Evolutionary conservation across 2,113 vertebrate genomes (phyloP).

Genomic region (Poeciliopsis prolifica): DNA sequence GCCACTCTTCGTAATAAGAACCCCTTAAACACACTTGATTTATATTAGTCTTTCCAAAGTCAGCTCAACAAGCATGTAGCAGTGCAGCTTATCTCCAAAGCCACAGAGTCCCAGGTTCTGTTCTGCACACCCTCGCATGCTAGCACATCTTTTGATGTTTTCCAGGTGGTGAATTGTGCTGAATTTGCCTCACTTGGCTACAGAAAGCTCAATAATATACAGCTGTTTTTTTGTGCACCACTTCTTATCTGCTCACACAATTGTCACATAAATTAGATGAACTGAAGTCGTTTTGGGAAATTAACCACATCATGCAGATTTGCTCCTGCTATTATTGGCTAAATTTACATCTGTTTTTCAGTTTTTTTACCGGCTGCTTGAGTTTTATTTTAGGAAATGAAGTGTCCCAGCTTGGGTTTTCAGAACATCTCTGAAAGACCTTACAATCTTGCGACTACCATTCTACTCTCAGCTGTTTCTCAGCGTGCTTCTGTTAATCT

Average conservation of each 20-base stretch:
- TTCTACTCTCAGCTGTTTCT: background rate
- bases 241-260: constrained; percentile 63
- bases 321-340: constrained; percentile 32
- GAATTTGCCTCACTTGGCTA: constrained; percentile 47
- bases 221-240: constrained; percentile 35
- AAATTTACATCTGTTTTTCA: constrained; percentile 45
- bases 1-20: constrained; percentile 16
- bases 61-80: constrained; percentile 27
- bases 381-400: background rate
- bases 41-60: constrained; percentile 32
- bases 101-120: constrained; percentile 42
- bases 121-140: constrained; percentile 27
- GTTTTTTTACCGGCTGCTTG: constrained; percentile 7
- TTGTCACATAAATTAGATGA: constrained; percentile 67
- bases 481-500: constrained; percentile 1
- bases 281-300: constrained; percentile 56
- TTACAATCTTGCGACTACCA: background rate
- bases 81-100: constrained; percentile 61
- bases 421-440: background rate
- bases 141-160: constrained; percentile 45
- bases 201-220: constrained; percentile 33
- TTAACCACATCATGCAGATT: constrained; percentile 51
- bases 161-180: constrained; percentile 52
- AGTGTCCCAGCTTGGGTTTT: background rate
- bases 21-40: constrained; percentile 37